Evolutionary conservation across 1,140 invertebrate genomes (phyloP), one percentile per base, ranked within the genome.

Genomic region (Lineus longissimus): DNA sequence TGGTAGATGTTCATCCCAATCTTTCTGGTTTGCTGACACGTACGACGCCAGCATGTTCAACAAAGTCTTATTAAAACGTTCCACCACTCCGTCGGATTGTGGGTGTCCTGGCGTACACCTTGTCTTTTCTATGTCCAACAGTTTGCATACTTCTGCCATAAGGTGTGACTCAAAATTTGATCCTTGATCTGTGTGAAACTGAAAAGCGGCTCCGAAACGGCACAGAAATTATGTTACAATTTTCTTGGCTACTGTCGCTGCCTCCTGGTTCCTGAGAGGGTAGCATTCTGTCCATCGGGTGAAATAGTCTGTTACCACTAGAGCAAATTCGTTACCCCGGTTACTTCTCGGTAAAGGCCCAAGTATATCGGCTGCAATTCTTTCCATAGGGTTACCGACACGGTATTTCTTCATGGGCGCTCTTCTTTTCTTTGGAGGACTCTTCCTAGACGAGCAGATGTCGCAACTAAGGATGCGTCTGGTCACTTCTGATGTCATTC

Each of bases 151-250:
- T 59, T 67, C 62, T 57, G 58, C 17, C 13, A 73, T 65, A 7
- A 73, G 11, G 22, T 22, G 25, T 1, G 59, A 66, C 55, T 69
- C 57, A 61, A 71, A 70, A n/a, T 65, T 23, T 30, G 55, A 63
- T 45, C 77, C 81, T 63, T 80, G 75, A 63, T 83, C 80, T 0
- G 75, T 64, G 17, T 78, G 68, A 2, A 80, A 61, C 31, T 74
- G 63, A 19, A 71, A 45, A 0, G 81, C 81, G 6, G 76, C 67
- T 15, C 82, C 83, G 62, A 73, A 75, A 7, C 73, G 59, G 51
- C 66, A 73, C 15, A 82, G 59, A 19, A 73, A 64, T 22, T 76
- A 59, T 23, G 73, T 45, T 0, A 81, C 69, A 13, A 82, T 65
- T 1, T 64, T 65, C 17, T 76, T 65, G 9, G 75, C 80, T 7